These are phyloP conservation scores for Sinocyclocheilus rhinocerous DNA, from an alignment of 2,113 vertebrate species.

Conservation along the genomic window DNA sequence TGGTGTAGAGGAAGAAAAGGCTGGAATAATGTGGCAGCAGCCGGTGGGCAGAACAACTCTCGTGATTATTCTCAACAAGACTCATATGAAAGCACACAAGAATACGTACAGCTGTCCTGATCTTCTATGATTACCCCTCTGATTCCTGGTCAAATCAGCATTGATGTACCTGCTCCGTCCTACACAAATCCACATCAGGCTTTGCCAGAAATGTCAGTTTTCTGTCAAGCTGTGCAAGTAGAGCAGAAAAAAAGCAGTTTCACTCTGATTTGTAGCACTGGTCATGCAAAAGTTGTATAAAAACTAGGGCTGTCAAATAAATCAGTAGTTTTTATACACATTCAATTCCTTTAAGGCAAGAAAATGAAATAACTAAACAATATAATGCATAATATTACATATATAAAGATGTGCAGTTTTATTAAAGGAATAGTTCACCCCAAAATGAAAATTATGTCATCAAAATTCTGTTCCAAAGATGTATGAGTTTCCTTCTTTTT, in stretches of 20 bases:
- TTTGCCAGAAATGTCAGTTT: conserved; percentile 34
- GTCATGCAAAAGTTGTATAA: conserved; percentile 9
- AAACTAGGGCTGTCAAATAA: conserved; percentile 31
- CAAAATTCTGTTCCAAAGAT: too few species aligned
- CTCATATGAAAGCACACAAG: background rate
- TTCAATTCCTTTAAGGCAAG: background rate
- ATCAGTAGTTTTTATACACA: background rate
- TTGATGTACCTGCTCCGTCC: conserved; percentile 7
- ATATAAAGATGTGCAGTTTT: too few species aligned
- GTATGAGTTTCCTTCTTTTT: too few species aligned
- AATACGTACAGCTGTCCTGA: background rate
- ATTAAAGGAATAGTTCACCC: too few species aligned
- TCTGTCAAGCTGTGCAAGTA: conserved; percentile 30
- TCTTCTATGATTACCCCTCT: background rate
- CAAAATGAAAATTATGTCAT: too few species aligned
- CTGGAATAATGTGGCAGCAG: conserved; percentile 40
- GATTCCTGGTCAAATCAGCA: conserved; percentile 15
- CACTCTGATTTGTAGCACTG: background rate
- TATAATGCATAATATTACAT: background rate
- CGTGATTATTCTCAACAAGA: conserved; percentile 32
- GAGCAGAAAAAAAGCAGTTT: background rate
- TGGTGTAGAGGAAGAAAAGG: conserved; percentile 39
- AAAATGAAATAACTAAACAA: background rate
- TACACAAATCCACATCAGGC: conserved; percentile 1
- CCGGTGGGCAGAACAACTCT: background rate